Conservation (phyloP, 1,140 invertebrate species). For the Phocides pigmalion region DNA sequence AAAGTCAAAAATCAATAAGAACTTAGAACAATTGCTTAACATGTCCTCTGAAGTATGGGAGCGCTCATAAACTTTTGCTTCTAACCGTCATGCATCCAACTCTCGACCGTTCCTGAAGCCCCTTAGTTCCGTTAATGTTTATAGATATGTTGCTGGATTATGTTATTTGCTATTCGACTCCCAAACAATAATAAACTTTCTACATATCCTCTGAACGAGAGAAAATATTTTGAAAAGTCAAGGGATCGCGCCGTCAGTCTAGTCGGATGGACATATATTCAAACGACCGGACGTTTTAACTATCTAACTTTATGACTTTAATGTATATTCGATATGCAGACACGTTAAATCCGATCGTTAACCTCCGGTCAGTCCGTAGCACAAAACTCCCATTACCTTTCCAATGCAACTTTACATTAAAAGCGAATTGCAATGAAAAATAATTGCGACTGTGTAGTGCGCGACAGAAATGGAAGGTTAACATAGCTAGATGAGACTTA, state of each 20-base stretch:
- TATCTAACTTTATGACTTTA: slow-evolving; percentile 3
- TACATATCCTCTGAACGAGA: neutral
- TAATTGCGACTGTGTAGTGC: slow-evolving; percentile 28
- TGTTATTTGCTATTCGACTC: too few species aligned
- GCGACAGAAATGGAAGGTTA: slow-evolving; percentile 15
- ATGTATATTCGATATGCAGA: slow-evolving; percentile 12
- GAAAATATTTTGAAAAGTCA: neutral
- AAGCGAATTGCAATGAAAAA: slow-evolving; percentile 27
- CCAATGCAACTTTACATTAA: slow-evolving; percentile 24
- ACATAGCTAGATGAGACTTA: slow-evolving; percentile 16
- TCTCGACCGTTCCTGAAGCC: too few species aligned
- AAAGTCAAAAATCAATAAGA: too few species aligned
- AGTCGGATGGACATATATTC: neutral
- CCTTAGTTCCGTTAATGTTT: too few species aligned
- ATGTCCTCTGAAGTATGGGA: too few species aligned
- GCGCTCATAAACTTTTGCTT: too few species aligned
- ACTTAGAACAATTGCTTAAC: too few species aligned
- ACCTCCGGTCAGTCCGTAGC: slow-evolving; percentile 19
- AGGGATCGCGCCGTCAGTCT: neutral
- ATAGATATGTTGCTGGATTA: too few species aligned
- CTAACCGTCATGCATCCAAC: too few species aligned
- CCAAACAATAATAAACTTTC: neutral
- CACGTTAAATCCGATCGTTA: slow-evolving; percentile 12
- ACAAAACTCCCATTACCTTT: slow-evolving; percentile 31
- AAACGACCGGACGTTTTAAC: neutral